These are phyloP conservation scores for Thymelicus lineola DNA, from an alignment of 2,888 invertebrate species.

Conservation along the genomic window DNA sequence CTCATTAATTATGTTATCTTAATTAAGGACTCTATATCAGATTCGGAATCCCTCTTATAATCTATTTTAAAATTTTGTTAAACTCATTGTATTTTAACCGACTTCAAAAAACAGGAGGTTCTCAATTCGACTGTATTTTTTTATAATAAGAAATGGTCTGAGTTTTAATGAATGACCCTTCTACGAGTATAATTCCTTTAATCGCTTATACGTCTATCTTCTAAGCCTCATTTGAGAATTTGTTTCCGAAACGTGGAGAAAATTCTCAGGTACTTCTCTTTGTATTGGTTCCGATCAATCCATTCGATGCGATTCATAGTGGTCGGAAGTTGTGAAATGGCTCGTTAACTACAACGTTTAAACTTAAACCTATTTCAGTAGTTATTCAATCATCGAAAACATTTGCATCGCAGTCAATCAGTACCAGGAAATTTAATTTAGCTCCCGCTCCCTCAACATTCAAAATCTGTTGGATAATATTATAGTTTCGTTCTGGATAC, in stretches of 20 bases:
- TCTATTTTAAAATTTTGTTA: too few species aligned
- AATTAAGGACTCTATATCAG: too few species aligned
- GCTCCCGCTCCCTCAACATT: neutral
- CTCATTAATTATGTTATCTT: too few species aligned
- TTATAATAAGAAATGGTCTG: too few species aligned
- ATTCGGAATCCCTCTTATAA: too few species aligned
- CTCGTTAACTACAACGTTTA: conserved; percentile 24
- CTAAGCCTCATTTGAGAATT: conserved; percentile 25
- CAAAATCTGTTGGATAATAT: neutral
- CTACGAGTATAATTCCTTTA: neutral
- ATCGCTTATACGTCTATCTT: conserved; percentile 26
- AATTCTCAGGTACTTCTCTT: conserved; percentile 25
- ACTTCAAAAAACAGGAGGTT: too few species aligned
- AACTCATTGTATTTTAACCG: too few species aligned
- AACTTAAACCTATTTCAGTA: conserved; percentile 19
- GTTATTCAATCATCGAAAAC: conserved; percentile 26
- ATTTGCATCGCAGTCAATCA: conserved; percentile 22
- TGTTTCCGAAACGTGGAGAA: conserved; percentile 23
- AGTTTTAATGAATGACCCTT: too few species aligned
- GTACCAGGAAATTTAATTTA: conserved; percentile 28
- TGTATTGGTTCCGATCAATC: conserved; percentile 26
- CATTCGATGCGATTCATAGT: conserved; percentile 13
- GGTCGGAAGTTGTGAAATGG: conserved; percentile 29
- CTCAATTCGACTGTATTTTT: too few species aligned
- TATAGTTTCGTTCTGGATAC: too few species aligned